Conservation (phyloP, 2,113 vertebrate species). For the Pedetes capensis region DNA sequence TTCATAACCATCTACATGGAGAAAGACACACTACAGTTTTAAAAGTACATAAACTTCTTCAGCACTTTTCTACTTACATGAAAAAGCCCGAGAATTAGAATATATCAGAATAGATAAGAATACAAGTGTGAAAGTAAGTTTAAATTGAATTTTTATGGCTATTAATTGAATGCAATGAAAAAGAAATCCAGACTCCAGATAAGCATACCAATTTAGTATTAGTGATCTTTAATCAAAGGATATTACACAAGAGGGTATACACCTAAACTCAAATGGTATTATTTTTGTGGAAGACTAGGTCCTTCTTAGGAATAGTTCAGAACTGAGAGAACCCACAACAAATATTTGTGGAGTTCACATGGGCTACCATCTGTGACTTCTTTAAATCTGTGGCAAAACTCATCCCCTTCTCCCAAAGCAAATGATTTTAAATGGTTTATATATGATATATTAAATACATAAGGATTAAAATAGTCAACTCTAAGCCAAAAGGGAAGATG, state of each 20-base stretch:
- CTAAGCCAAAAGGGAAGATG: background rate
- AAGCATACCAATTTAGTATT: background rate
- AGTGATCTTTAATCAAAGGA: background rate
- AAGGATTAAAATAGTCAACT: background rate
- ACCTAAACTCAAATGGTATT: background rate
- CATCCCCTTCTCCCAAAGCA: background rate
- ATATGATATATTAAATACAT: background rate
- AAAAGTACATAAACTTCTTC: background rate
- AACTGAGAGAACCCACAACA: background rate
- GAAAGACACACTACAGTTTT: background rate
- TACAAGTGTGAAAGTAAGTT: conserved; percentile 21
- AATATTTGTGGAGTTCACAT: background rate
- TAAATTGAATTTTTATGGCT: background rate
- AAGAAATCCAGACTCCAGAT: background rate
- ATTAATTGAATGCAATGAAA: background rate
- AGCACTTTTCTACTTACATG: background rate
- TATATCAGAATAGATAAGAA: background rate
- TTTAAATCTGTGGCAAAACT: background rate
- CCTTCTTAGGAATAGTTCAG: background rate
- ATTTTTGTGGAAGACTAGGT: background rate
- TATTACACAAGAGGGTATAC: background rate
- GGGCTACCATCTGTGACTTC: background rate
- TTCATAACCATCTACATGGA: background rate
- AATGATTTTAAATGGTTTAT: background rate
- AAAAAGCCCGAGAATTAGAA: background rate